Conservation (phyloP, 2,797 vertebrate genomes). For the Meda fulgida region DNA sequence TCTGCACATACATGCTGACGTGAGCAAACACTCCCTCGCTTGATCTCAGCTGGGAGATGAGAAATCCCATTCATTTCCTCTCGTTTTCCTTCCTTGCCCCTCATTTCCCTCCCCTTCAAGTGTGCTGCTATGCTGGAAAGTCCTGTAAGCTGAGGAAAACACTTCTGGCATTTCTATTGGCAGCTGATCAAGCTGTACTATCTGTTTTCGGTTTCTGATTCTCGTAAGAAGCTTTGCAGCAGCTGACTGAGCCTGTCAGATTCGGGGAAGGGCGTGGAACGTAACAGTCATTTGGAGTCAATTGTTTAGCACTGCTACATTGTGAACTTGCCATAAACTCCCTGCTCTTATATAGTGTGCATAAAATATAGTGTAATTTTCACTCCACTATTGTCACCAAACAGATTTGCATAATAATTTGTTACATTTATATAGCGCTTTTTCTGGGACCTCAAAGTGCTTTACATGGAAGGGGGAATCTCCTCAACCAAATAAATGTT, state of each 20-base stretch:
- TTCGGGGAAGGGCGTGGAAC: background rate
- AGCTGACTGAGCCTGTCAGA: background rate
- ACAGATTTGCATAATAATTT: background rate
- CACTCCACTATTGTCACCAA: background rate
- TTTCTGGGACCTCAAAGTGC: too few species aligned
- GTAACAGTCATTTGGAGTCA: background rate
- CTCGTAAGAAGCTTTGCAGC: slow-evolving; percentile 28
- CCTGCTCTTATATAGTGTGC: background rate
- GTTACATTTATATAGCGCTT: too few species aligned
- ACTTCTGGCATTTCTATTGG: background rate
- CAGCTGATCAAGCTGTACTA: slow-evolving; percentile 4
- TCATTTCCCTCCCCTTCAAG: slow-evolving; percentile 7
- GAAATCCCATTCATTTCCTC: slow-evolving; percentile 29
- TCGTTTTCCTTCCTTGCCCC: slow-evolving; percentile 16
- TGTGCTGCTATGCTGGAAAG: slow-evolving; percentile 27
- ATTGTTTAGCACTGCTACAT: background rate
- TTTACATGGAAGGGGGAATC: too few species aligned
- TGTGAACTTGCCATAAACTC: background rate
- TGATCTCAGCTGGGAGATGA: slow-evolving; percentile 46
- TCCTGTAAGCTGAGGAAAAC: slow-evolving; percentile 26
- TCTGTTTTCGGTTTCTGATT: slow-evolving; percentile 47
- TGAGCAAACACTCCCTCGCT: slow-evolving; percentile 35
- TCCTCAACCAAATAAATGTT: too few species aligned
- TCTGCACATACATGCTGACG: slow-evolving; percentile 13
- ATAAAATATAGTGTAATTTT: background rate